Conservation (phyloP, 23 tunicate genomes). For the Aplidium turbinatum region DNA sequence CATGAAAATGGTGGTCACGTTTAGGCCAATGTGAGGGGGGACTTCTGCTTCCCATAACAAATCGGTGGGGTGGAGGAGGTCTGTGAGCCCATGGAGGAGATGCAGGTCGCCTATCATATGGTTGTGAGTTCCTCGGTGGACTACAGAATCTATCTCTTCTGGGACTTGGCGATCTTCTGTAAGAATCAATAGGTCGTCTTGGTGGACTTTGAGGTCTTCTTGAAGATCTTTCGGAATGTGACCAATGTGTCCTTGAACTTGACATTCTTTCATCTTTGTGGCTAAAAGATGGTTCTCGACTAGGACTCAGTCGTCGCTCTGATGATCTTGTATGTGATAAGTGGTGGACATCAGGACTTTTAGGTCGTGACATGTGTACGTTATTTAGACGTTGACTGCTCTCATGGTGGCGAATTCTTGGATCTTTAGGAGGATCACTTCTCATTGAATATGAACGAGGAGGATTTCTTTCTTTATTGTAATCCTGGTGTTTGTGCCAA, state of each 20-base stretch:
- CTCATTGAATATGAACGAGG: not conserved
- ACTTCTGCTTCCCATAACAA: constrained; percentile 48
- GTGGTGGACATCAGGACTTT: too few species aligned
- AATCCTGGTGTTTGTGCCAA: constrained; percentile 6
- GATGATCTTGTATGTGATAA: too few species aligned
- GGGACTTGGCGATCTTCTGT: constrained; percentile 73
- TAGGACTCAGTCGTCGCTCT: constrained; percentile 1
- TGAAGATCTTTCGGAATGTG: too few species aligned
- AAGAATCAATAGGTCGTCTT: constrained; percentile 56
- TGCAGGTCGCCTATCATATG: too few species aligned
- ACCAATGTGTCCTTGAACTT: too few species aligned
- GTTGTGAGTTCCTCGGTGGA: too few species aligned
- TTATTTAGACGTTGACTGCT: too few species aligned
- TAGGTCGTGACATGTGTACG: too few species aligned
- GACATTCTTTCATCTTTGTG: too few species aligned
- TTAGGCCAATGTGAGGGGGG: constrained; percentile 68
- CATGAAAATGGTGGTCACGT: constrained; percentile 65
- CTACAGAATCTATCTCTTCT: constrained; percentile 37
- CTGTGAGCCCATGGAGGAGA: too few species aligned
- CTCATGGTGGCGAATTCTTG: constrained; percentile 27
- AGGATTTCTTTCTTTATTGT: constrained; percentile 21
- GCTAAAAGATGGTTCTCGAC: constrained; percentile 1
- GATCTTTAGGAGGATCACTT: constrained; percentile 4
- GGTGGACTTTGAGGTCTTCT: constrained; percentile 25
- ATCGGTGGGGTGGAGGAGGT: constrained; percentile 53